Percentiles rank a stretch among this genome's conserved stretches.
Conservation (phyloP, 2,113 vertebrate genomes). For the Coturnix japonica region DNA sequence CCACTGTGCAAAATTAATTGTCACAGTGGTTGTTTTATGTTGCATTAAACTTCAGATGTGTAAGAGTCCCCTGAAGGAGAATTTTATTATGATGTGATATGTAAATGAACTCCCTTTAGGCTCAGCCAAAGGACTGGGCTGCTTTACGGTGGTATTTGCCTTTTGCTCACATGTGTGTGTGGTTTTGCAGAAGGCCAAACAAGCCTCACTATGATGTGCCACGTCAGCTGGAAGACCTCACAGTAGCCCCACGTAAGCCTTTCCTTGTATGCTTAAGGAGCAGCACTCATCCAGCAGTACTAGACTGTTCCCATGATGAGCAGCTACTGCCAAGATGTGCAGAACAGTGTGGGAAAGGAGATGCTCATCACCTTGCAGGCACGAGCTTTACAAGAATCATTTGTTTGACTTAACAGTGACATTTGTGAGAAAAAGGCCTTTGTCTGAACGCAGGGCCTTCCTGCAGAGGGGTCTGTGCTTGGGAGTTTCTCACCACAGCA, state of each 20-base stretch:
- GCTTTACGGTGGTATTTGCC: neutral
- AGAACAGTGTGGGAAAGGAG: fast-evolving
- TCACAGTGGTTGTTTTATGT: neutral
- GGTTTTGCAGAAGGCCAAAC: neutral
- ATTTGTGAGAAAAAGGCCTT: neutral
- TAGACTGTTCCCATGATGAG: fast-evolving
- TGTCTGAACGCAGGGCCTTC: neutral
- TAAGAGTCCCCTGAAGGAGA: neutral
- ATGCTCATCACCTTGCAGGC: neutral
- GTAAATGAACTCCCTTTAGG: neutral
- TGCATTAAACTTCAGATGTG: neutral
- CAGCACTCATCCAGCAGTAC: neutral
- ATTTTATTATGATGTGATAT: neutral
- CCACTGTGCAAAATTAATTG: neutral
- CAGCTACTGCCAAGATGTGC: neutral
- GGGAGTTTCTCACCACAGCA: neutral
- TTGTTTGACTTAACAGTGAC: neutral
- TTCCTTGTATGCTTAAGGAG: neutral
- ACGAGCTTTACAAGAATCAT: fast-evolving
- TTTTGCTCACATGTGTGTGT: neutral
- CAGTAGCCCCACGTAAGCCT: neutral
- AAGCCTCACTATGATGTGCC: neutral
- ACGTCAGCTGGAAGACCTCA: neutral
- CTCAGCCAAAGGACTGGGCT: neutral
- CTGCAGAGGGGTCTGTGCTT: neutral